Percentiles rank a stretch among this genome's conserved stretches.
Evolutionary conservation across 2,888 invertebrate species (phyloP).

Genomic region (Nomada goodeniana): DNA sequence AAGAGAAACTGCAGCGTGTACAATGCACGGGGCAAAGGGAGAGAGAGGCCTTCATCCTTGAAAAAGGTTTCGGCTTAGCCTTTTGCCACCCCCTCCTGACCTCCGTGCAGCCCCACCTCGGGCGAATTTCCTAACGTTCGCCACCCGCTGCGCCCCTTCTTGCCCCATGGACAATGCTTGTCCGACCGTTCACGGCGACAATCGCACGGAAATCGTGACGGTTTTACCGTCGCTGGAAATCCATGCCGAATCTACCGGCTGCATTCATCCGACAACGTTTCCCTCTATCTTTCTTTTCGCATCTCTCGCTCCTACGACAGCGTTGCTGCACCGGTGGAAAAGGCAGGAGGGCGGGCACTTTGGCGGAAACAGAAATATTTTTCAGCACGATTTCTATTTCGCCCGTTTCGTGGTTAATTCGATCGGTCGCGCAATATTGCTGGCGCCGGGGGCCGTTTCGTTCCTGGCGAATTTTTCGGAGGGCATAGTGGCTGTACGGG

Average conservation of each 20-base stretch:
- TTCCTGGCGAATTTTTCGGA: no score
- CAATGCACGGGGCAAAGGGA: constrained; percentile 45
- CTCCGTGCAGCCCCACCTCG: constrained; percentile 41
- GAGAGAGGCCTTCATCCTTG: constrained; percentile 61
- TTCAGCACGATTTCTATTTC: no score
- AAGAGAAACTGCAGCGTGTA: constrained; percentile 30
- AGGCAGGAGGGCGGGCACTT: constrained; percentile 17
- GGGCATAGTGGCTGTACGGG: no score
- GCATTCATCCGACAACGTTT: constrained; percentile 64
- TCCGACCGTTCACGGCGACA: constrained; percentile 74
- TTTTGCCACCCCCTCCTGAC: constrained; percentile 66
- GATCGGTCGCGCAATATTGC: no score
- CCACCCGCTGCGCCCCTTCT: constrained; percentile 78
- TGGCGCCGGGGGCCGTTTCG: no score
- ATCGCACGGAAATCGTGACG: constrained; percentile 77
- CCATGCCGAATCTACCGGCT: constrained; percentile 76
- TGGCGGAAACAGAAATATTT: background rate
- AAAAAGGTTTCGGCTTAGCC: constrained; percentile 74
- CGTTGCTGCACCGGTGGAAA: background rate
- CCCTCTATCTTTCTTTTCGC: constrained; percentile 60
- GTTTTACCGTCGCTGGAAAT: constrained; percentile 81
- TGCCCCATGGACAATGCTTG: constrained; percentile 75
- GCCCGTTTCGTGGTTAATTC: no score
- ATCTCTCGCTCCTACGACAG: constrained; percentile 30
- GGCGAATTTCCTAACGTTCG: constrained; percentile 76